Evolutionary conservation across 92 coral and sea anemone genomes (phyloP).

Genomic region (Siderastrea radians): DNA sequence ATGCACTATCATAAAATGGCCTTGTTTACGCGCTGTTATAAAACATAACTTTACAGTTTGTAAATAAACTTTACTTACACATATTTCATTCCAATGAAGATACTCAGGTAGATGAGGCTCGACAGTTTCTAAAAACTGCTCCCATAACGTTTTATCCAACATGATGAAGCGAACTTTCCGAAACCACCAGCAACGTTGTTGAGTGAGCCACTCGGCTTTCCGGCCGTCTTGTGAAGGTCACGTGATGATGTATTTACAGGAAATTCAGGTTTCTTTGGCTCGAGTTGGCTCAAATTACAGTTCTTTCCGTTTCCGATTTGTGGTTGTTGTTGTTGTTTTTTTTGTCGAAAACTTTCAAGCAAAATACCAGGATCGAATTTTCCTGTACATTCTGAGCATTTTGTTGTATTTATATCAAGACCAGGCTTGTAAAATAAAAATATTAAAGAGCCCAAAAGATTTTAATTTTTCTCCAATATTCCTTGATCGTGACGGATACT

Average conservation of each 20-base stretch:
- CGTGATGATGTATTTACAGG: slow-evolving; percentile 36
- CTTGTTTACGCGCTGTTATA: neutral
- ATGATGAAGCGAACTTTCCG: slow-evolving; percentile 18
- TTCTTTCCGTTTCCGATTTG: neutral
- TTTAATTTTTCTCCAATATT: neutral
- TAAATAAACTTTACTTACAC: slow-evolving; percentile 72
- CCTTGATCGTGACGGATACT: neutral
- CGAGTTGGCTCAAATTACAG: neutral
- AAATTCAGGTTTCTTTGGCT: slow-evolving; percentile 5
- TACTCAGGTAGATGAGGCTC: slow-evolving; percentile 98
- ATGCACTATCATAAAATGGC: neutral
- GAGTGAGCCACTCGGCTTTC: neutral
- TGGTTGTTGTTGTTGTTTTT: neutral
- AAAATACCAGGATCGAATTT: neutral
- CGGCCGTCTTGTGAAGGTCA: slow-evolving; percentile 10
- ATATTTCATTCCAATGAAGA: slow-evolving; percentile 99
- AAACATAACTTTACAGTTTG: neutral
- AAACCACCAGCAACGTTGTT: neutral
- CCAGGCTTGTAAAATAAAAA: neutral
- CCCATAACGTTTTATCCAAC: slow-evolving; percentile 86
- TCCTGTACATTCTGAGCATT: neutral
- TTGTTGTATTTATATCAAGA: neutral
- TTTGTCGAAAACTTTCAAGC: neutral
- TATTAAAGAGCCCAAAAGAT: neutral
- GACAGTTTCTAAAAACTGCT: slow-evolving; percentile 84